These are phyloP conservation scores for Automeris io DNA, from an alignment of 2,888 invertebrate species.

Conservation along the genomic window DNA sequence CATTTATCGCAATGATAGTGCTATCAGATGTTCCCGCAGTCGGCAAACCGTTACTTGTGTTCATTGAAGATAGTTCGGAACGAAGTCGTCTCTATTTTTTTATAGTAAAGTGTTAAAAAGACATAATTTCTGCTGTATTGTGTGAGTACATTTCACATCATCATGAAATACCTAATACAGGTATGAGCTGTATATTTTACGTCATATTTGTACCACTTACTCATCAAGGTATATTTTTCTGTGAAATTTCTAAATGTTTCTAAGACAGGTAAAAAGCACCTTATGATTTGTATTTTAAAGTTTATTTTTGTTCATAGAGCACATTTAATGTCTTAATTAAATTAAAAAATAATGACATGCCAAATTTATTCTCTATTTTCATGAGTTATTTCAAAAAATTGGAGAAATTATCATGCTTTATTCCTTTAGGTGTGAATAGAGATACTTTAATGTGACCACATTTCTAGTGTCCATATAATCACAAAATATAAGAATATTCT, in stretches of 20 bases:
- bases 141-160: slow-evolving; percentile 8
- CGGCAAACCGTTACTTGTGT: slow-evolving; percentile 21
- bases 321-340: too few relatives aligned
- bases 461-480: too few relatives aligned
- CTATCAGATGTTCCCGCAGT: slow-evolving; percentile 33
- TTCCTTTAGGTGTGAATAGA: too few relatives aligned
- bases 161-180: background rate
- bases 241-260: background rate
- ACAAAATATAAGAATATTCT: too few relatives aligned
- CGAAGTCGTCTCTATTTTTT: slow-evolving; percentile 4
- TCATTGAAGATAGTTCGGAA: background rate
- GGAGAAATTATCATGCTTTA: too few relatives aligned
- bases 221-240: background rate
- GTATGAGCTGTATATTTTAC: background rate
- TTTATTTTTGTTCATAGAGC: too few relatives aligned
- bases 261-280: background rate
- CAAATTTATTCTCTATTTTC: too few relatives aligned
- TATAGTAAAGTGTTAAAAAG: slow-evolving; percentile 25
- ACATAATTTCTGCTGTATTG: slow-evolving; percentile 18
- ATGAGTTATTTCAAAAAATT: too few relatives aligned
- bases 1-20: slow-evolving; percentile 53
- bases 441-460: too few relatives aligned
- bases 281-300: too few relatives aligned
- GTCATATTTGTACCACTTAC: background rate
- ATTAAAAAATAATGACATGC: too few relatives aligned